Evolutionary conservation across 2,888 invertebrate species (phyloP), one percentile per base, ranked within the genome.

Genomic region (Spilosoma lubricipeda): DNA sequence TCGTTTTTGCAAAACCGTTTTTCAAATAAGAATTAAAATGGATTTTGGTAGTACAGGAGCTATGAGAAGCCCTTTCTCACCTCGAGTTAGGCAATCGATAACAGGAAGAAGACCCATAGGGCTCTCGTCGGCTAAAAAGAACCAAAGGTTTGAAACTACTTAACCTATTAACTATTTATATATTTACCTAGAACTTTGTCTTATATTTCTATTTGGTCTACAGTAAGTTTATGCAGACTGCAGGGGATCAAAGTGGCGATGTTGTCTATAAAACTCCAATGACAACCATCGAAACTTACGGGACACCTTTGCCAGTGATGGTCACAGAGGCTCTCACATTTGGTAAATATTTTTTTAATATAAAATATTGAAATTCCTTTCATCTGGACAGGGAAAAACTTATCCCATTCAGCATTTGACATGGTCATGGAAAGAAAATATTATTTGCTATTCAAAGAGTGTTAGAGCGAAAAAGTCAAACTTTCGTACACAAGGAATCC

Each of bases 281-380:
- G 82, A 97, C 98, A 88, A 96, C 97, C 27, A 96, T 98, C 0
- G 98, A 99, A 90, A 97, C 97, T 73, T 98, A 97, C 94, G 99
- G 99, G 0, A 96, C 97, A 45, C 97, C 98, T 2, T 91, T 99
- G 67, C 99, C 99, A 48, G 98, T 99, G 2, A 96, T 98, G 75
- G 98, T 99, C 4, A 98, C 98, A 36, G 99, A 99, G 94, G 98
- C 98, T 0, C 93, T 99, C 39, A 98, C 98, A 67, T 98, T 98
- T 93, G 97, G 97, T 86, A 97, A 97, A 90, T 83, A 72, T 39
- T 33, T 59, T 23, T n/a, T 75, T 13, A n/a, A 27, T 52, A 13
- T 11, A 3, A 3, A 59, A 27, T 27, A 5, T 11, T 27, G 15
- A 3, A 4, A 15, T 59, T 59, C 27, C 4, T 15, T 27, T 4